Base-by-base conservation (phyloP, 2,888 invertebrate species). In the Chrysolina haemoptera region DNA sequence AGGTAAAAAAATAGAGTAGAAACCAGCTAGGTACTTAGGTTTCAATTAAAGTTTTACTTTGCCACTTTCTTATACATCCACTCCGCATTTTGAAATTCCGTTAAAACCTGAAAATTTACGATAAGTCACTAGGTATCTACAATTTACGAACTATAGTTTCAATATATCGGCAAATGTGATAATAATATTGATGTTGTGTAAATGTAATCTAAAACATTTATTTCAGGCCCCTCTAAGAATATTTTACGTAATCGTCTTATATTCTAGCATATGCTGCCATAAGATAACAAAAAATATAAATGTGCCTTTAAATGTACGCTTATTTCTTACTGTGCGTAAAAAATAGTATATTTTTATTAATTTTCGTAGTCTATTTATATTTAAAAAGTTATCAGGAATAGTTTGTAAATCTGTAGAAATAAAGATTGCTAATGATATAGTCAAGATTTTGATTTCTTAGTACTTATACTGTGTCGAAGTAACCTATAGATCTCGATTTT, bases 241-340 rank as follows among this genome's bases (percentile, higher is more conserved):
- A 46, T 6, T 46, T 12, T 14, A 46, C 14, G 5, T 35, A 35
- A 6, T 6, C 8, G n/a, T 50, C 3, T 16, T 50, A 16, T 50
- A 50, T 59, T 35, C 9, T 27, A 27, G 27, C 18, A 35, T 27
- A 14, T n/a, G 59, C 59, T 59, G 59, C 59, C 59, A 59, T 35
- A 35, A 35, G 14, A 14, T 59, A 59, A 59, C 59, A 11, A 20
- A 48, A 48, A n/a, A 48, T 18, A 53, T 59, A 27, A 18, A 59
- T 59, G 59, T 59, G 59, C 59, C 59, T 59, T 59, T 59, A 1
- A 59, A 16, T 59, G 59, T 59, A 59, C 59, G 59, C 59, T 27
- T 59, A 59, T 6, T 59, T 53, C 20, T 3, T 53, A 53, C 18
- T 11, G 10, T 53, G 20, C 20, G 12, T 12, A 14, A 59, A 27